Base-by-base conservation (phyloP, 2,113 vertebrate species). In the Brienomyrus brachyistius region DNA sequence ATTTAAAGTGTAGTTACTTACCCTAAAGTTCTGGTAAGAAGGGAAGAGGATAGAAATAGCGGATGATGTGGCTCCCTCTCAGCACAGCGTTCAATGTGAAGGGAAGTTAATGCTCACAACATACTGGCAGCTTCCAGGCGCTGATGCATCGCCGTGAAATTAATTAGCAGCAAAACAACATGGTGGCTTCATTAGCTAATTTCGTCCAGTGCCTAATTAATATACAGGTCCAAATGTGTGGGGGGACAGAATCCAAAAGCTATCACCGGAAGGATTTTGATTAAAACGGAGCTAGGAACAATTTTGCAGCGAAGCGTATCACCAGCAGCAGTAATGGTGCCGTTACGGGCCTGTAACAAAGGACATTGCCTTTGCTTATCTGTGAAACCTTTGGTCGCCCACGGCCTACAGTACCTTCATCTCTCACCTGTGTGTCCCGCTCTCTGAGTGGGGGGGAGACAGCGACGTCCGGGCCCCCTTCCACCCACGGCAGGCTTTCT, bases 141-240 rank as follows among this genome's bases (percentile, higher is more conserved):
- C 0, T 80, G 74, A 80, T 17, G 13, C 74, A 80, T 80, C 0
- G 35, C 74, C 74, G 31, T 15, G 85, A 86, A 86, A 86, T 40
- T 86, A 86, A 59, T 88, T 87, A 87, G 84, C 48, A 86, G 45
- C 5, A n/a, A 48, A 87, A 56, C 54, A 88, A 52, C 54, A n/a
- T 23, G 21, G 40, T 62, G 19, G 59, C 35, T 88, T 87, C 86
- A 87, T 87, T 54, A 54, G 86, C 54, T 88, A 88, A 66, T 40
- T 66, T 56, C 43, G 45, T 54, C 21, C 87, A 88, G 59, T 43
- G 35, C 56, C 21, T 62, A 88, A 88, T 88, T 45, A 62, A 66
- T 66, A 47, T 21, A 47, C 31, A 45, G 19, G 86, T 59, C 40
- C 86, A 21, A 43, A 21, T 15, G 10, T 88, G 56, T 35, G n/a